Evolutionary conservation across 2,888 invertebrate species (phyloP).

Genomic region (Lasioglossum pauxillum): DNA sequence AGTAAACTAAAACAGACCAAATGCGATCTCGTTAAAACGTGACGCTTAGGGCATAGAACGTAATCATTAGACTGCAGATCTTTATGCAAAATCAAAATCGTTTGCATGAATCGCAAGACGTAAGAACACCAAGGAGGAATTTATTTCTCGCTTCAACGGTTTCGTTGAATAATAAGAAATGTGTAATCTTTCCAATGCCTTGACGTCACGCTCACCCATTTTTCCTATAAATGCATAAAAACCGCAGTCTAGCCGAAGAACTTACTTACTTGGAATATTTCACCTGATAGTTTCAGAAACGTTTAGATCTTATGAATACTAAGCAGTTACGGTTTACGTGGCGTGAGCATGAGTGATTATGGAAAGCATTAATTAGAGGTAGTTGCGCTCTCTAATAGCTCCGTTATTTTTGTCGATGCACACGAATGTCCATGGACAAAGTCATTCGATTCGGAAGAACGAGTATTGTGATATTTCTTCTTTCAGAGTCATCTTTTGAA

Average conservation of each 20-base stretch:
- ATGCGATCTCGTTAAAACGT: conserved; percentile 36
- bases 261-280: conserved; percentile 60
- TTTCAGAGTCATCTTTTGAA: too few relatives aligned
- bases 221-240: background rate
- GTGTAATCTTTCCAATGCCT: too few relatives aligned
- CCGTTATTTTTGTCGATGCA: too few relatives aligned
- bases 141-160: background rate
- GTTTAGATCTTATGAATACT: background rate
- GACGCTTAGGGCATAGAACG: background rate
- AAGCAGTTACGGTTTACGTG: background rate
- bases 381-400: too few relatives aligned
- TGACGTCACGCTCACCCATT: too few relatives aligned
- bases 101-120: background rate
- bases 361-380: background rate
- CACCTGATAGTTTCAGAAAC: background rate
- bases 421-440: too few relatives aligned
- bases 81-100: background rate
- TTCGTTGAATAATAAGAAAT: too few relatives aligned
- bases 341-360: background rate
- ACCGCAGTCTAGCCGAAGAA: background rate
- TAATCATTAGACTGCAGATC: background rate
- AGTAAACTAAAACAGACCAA: conserved; percentile 63
- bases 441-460: too few relatives aligned
- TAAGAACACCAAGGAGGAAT: too few relatives aligned
- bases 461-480: too few relatives aligned